Conservation (phyloP, 2,888 invertebrate species). For the Acleris laterana region DNA sequence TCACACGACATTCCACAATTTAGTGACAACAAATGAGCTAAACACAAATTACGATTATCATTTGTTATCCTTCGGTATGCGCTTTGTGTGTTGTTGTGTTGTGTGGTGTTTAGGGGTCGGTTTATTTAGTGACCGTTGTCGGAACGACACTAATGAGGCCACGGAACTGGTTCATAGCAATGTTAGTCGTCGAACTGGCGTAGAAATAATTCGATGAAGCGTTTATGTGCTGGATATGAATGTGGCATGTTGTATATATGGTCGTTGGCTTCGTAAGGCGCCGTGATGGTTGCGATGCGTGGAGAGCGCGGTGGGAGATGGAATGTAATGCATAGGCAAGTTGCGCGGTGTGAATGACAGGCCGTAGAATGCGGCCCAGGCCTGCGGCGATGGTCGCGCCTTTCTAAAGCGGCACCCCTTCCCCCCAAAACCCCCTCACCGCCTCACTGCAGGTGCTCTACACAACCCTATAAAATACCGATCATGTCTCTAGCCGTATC, state of each 20-base stretch:
- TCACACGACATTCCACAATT: constrained; percentile 85
- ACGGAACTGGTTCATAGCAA: constrained; percentile 76
- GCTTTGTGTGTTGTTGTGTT: constrained; percentile 55
- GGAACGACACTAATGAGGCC: constrained; percentile 70
- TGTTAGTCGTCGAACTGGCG: constrained; percentile 70
- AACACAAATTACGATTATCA: constrained; percentile 83
- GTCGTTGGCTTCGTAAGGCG: constrained; percentile 71
- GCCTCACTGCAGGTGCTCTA: constrained; percentile 78
- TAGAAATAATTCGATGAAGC: constrained; percentile 76
- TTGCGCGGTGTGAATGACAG: constrained; percentile 84
- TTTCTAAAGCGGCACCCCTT: constrained; percentile 82
- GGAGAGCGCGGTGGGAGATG: constrained; percentile 76
- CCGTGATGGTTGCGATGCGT: constrained; percentile 64
- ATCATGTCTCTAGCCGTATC: constrained; percentile 80
- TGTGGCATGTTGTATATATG: constrained; percentile 64
- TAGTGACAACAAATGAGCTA: constrained; percentile 85
- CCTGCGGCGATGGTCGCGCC: constrained; percentile 84
- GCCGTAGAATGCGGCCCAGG: constrained; percentile 84
- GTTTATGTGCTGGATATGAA: constrained; percentile 67
- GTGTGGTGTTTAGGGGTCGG: constrained; percentile 61
- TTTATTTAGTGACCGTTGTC: constrained; percentile 62
- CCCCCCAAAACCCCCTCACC: constrained; percentile 57
- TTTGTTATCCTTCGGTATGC: constrained; percentile 79
- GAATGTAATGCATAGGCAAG: constrained; percentile 84
- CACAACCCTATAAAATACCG: constrained; percentile 83